A percentile compares a stretch with the other conserved stretches of the same genome.
Evolutionary conservation across 2,113 vertebrate genomes (phyloP).

Genomic region (Brachyhypopomus gauderio): DNA sequence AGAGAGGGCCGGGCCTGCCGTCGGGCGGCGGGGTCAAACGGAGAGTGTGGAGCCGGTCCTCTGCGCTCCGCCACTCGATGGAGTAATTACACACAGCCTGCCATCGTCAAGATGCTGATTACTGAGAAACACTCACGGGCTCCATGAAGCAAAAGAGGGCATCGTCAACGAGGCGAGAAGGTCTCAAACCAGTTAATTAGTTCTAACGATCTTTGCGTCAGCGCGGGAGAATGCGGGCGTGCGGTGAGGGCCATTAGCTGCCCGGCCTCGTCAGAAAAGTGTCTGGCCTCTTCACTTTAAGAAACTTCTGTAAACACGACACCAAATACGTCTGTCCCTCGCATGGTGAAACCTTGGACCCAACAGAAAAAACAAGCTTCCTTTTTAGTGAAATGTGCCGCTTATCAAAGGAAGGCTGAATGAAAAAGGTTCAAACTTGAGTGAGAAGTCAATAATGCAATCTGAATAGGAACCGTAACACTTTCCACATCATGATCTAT

Average conservation of each 20-base stretch:
- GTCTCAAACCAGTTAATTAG: constrained; percentile 14
- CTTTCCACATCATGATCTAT: too few species aligned
- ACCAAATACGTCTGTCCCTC: background rate
- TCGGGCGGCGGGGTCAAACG: background rate
- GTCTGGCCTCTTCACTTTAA: background rate
- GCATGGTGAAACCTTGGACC: background rate
- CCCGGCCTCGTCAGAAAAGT: background rate
- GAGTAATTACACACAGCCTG: constrained; percentile 26
- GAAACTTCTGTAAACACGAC: background rate
- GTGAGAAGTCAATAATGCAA: too few species aligned
- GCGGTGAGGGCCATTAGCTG: background rate
- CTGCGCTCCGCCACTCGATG: background rate
- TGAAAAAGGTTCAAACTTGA: background rate
- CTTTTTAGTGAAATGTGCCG: background rate
- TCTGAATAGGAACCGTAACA: too few species aligned
- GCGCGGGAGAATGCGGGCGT: background rate
- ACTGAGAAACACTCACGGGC: constrained; percentile 26
- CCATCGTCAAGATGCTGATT: constrained; percentile 27
- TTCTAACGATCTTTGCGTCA: constrained; percentile 3
- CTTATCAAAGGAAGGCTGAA: background rate
- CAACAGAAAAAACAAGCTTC: background rate
- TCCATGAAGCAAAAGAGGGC: constrained; percentile 2
- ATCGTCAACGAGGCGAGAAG: background rate
- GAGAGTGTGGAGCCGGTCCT: background rate
- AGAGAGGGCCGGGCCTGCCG: background rate